A percentile compares a stretch with the other conserved stretches of the same genome.
Conservation (phyloP, 2,113 vertebrate genomes). For the Takifugu flavidus region DNA sequence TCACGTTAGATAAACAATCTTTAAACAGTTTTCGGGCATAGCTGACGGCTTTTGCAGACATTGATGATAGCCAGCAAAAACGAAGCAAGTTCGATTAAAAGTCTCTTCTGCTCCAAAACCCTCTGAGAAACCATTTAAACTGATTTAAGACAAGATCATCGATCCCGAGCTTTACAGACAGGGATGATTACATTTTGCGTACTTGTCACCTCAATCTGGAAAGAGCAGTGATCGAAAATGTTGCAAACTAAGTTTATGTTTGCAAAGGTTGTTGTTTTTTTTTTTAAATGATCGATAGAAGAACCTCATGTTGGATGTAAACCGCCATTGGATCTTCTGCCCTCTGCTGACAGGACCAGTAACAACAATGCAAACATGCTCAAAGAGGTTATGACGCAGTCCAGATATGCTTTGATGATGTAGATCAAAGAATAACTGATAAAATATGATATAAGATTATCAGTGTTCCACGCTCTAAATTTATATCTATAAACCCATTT, state of each 20-base stretch:
- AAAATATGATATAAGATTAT: too few relatives aligned
- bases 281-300: background rate
- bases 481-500: background rate
- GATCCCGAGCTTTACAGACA: too few relatives aligned
- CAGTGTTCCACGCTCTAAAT: too few relatives aligned
- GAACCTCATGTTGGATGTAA: background rate
- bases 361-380: background rate
- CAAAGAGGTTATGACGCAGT: too few relatives aligned
- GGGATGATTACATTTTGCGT: background rate
- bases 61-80: too few relatives aligned
- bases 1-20: slow-evolving; percentile 37
- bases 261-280: background rate
- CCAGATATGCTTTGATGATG: too few relatives aligned
- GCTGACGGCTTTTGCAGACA: slow-evolving; percentile 6
- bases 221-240: background rate
- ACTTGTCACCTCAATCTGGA: background rate
- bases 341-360: background rate
- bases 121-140: background rate
- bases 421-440: too few relatives aligned
- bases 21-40: slow-evolving; percentile 12
- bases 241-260: background rate
- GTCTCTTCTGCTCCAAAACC: background rate
- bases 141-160: background rate
- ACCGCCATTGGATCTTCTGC: background rate
- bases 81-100: background rate